Conservation (phyloP, 2,113 vertebrate species). For the Sigmodon hispidus region DNA sequence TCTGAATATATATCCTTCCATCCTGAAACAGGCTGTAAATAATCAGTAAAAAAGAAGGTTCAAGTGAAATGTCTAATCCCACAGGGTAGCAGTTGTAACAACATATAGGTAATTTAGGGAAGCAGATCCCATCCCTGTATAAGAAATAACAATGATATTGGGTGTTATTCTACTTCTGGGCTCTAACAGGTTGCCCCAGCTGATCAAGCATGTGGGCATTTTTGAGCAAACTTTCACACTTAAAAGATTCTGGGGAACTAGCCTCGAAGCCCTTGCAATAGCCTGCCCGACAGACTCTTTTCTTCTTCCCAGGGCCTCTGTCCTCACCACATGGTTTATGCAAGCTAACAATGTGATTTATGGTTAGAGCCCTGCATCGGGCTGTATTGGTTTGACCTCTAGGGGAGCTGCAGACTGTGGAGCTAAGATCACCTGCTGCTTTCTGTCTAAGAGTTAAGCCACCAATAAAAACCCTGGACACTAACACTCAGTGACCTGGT, state of each 20-base stretch:
- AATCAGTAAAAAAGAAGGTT: not conserved
- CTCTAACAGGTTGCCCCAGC: not conserved
- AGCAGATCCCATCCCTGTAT: accelerated
- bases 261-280: not conserved
- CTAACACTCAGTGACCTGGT: not conserved
- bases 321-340: not conserved
- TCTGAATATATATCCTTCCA: not conserved
- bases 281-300: not conserved
- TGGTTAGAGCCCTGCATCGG: not conserved
- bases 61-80: not conserved
- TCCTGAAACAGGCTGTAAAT: not conserved
- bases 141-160: not conserved
- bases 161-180: not conserved
- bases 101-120: not conserved
- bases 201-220: not conserved
- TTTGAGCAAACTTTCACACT: not conserved
- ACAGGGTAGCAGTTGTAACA: not conserved
- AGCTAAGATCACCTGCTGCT: not conserved
- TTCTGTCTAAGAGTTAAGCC: not conserved
- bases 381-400: constrained; percentile 22
- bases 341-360: constrained; percentile 23
- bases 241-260: not conserved
- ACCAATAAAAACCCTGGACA: not conserved
- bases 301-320: not conserved
- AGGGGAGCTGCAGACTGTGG: not conserved